Conservation (phyloP, 2,797 vertebrate genomes). For the Perdix hodgsoniae region DNA sequence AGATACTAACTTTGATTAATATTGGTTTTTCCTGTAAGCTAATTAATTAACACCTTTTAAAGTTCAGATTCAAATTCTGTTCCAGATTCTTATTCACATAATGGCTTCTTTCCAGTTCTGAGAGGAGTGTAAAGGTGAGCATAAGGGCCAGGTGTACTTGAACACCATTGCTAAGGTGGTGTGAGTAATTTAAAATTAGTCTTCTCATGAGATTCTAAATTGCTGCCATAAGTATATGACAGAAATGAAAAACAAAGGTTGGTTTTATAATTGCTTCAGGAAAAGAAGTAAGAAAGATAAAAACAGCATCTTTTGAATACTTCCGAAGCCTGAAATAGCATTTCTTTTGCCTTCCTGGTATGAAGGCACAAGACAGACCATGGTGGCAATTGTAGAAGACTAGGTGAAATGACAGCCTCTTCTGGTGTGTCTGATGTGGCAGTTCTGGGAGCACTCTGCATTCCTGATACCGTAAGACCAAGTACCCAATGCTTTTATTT, state of each 20-base stretch:
- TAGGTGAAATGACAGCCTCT: background rate
- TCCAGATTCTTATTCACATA: background rate
- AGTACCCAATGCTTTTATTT: background rate
- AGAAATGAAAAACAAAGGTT: background rate
- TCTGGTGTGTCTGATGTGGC: background rate
- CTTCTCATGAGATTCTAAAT: background rate
- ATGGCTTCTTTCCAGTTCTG: background rate
- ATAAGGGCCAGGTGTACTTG: background rate
- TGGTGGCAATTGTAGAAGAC: background rate
- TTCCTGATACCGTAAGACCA: background rate
- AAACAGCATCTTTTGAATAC: background rate
- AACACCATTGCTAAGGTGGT: background rate
- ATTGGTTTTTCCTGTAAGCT: background rate
- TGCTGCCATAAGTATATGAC: background rate
- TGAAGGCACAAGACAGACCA: background rate
- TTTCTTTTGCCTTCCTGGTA: background rate
- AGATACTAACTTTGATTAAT: slow-evolving; percentile 7
- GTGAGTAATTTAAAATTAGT: slow-evolving; percentile 15
- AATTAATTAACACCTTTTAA: slow-evolving; percentile 55
- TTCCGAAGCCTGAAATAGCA: background rate
- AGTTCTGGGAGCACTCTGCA: background rate
- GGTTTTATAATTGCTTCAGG: background rate
- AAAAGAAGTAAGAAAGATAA: background rate
- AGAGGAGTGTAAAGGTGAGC: background rate
- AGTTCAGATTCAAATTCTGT: slow-evolving; percentile 49